These are phyloP conservation scores for Vulpes lagopus DNA, from an alignment of 2,113 vertebrate species.

Conservation along the genomic window DNA sequence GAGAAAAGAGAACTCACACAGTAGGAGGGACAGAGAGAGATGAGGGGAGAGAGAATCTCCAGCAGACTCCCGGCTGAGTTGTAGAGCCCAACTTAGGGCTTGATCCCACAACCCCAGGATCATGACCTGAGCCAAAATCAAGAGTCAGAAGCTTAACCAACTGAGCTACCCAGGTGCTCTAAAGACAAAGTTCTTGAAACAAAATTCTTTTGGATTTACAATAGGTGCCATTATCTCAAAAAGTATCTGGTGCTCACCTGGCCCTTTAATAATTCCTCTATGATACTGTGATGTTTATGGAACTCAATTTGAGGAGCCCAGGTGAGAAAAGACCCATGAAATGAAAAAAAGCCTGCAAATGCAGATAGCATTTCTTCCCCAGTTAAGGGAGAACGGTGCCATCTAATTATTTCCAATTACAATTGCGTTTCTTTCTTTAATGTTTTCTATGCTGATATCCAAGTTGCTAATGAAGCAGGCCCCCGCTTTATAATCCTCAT, in stretches of 20 bases:
- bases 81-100: background rate
- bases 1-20: background rate
- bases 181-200: background rate
- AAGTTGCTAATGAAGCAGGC: constrained; percentile 89
- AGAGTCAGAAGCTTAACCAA: background rate
- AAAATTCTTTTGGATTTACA: constrained; percentile 12
- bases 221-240: background rate
- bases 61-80: background rate
- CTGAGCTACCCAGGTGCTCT: background rate
- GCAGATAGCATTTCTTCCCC: constrained; percentile 79
- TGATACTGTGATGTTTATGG: background rate
- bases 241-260: background rate
- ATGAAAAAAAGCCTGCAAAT: constrained; percentile 49
- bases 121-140: background rate
- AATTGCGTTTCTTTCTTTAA: constrained; percentile 90
- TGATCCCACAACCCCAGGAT: background rate
- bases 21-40: background rate
- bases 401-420: constrained; percentile 94
- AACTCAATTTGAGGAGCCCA: constrained; percentile 52
- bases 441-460: constrained; percentile 90
- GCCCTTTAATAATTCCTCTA: background rate
- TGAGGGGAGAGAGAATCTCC: background rate
- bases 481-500: constrained; percentile 89
- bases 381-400: constrained; percentile 89
- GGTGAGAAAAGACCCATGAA: constrained; percentile 76